Evolutionary conservation across 2,888 invertebrate genomes (phyloP), one percentile per base, ranked within the genome.

Genomic region (Eupsilia transversa): DNA sequence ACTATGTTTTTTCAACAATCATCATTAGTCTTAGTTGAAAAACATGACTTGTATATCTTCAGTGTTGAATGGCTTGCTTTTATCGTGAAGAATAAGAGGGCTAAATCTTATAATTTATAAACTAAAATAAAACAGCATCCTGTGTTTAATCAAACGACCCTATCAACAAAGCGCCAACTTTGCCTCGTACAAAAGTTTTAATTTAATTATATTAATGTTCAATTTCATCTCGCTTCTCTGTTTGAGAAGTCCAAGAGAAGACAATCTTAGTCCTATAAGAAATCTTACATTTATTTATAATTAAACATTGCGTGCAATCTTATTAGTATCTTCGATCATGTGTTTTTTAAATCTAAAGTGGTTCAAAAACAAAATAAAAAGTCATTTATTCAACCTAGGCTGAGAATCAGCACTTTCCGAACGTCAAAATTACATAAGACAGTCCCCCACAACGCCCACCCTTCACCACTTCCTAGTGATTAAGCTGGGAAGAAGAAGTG

Each of bases 201-300:
- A 85, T 80, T 78, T 80, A 80, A 85, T 84, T 85, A 83, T 75
- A 77, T 77, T 77, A 83, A 85, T 74, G 71, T 85, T 73, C 68
- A 71, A 75, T 83, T 73, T 72, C 17, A 70, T 71, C 46, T 27
- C 52, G 2, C 41, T 64, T 59, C 56, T 73, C 67, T 43, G 41
- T 78, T 76, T 73, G 54, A 83, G 38, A 73, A 67, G 66, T 70
- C 30, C 49, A 14, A 30, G 35, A 56, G 43, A 43, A 59, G 61
- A 69, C 27, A 27, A 76, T 33, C 5, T 38, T 14, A 1, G 30
- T 54, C 10, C 43, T 41, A n/a, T 38, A 52, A 59, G 35, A 60
- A 64, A 65, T 60, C 14, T 72, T 56, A 33, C 4, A 46, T 46
- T 52, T 46, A 73, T 60, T 73, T 27, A 52, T n/a, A 41, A n/a